Conservation (phyloP, 92 coral and sea anemone genomes). For the Bergia puertoricense region DNA sequence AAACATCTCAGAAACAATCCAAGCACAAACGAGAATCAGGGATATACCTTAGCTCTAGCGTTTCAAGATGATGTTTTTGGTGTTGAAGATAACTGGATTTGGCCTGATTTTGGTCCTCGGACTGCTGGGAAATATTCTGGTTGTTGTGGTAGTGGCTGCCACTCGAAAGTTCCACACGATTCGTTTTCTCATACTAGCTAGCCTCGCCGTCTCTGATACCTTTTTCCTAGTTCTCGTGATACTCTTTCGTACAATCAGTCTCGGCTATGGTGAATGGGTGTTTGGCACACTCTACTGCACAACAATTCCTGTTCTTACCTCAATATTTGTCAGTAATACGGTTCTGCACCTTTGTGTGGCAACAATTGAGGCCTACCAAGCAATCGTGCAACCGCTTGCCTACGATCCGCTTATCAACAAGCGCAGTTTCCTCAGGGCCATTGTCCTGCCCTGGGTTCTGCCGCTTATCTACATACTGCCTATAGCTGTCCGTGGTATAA, state of each 20-base stretch:
- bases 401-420: not conserved
- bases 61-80: no score
- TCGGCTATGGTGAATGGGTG: constrained; percentile 5
- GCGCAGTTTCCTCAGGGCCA: not conserved
- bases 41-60: not conserved
- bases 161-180: not conserved
- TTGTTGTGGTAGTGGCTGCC: not conserved
- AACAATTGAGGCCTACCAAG: constrained; percentile 1
- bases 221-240: constrained; percentile 5
- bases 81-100: not conserved
- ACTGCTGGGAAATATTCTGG: constrained; percentile 20
- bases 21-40: not conserved
- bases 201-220: constrained; percentile 19
- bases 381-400: not conserved
- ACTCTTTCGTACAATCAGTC: constrained; percentile 1
- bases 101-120: not conserved
- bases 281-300: not conserved
- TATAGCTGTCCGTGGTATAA: not conserved
- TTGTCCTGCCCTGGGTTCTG: constrained; percentile 3
- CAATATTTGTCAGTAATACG: not conserved
- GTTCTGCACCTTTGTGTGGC: constrained; percentile 16
- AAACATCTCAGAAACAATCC: no score
- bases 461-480: constrained; percentile 4
- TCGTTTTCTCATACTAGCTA: constrained; percentile 17
- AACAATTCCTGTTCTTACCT: not conserved